Evolutionary conservation across 2,888 invertebrate species (phyloP), one percentile per base, ranked within the genome.

Genomic region (Chymomyza caudatula): DNA sequence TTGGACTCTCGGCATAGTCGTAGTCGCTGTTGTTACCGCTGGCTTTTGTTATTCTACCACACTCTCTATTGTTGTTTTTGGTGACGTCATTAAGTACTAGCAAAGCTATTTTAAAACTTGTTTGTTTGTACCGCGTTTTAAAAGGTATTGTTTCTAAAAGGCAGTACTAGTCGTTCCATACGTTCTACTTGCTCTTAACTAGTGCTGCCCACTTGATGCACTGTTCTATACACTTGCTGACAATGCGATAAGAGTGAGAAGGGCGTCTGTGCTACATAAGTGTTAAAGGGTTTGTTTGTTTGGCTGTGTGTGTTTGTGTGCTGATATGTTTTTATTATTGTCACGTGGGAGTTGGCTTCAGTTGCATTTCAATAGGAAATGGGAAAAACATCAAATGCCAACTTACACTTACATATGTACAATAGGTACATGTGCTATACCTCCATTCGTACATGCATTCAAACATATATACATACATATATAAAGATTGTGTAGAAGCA

Each of bases 61-160:
- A n/a, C 17, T 19, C 15, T 23, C 61, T 61, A 60, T 75, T 74
- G 72, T 76, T 67, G 64, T 69, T 69, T 51, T 68, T 76, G 75
- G 80, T 81, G 80, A 81, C 80, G 80, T 81, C 80, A 81, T 63
- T 60, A 57, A 20, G 22, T 54, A 55, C 53, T 52, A 60, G 22
- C 56, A 57, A 55, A 47, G 62, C 67, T 76, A 77, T 76, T 65
- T 80, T 71, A 55, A 75, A 80, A 77, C 73, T 80, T 58, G 82
- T 77, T 81, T 69, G 70, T 70, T 70, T 70, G 15, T 53, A 17
- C 17, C 54, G 60, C 53, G 22, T 54, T 60, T 68, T 43, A 63
- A 77, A 69, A 65, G 65, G 22, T 74, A 73, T 79, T 79, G 78
- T 79, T 69, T 62, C n/a, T 62, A 47, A 23, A 47, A 37, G 63